Conservation (phyloP, 2,797 vertebrate species). For the Mus spretus region DNA sequence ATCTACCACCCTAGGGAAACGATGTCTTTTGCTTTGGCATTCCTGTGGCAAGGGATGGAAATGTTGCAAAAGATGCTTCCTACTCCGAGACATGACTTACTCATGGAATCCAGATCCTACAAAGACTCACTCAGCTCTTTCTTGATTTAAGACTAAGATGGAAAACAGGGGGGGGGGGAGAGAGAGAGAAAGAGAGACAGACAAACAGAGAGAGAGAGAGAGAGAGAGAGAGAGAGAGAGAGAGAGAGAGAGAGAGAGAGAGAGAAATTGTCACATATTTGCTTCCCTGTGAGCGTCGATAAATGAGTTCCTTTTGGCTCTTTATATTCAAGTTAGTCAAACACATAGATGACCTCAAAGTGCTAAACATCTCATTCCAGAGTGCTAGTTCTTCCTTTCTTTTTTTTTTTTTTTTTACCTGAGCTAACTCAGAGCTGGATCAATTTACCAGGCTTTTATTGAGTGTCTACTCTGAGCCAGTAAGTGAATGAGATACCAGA, state of each 20-base stretch:
- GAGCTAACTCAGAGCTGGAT: slow-evolving; percentile 50
- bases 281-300: not conserved
- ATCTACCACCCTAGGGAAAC: fast-evolving
- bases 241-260: not conserved
- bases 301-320: slow-evolving; percentile 12
- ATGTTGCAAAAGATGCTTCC: not conserved
- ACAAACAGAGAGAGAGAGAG: not conserved
- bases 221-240: not conserved
- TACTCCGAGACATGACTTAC: not conserved
- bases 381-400: slow-evolving; percentile 4
- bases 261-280: slow-evolving; percentile 24
- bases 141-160: slow-evolving; percentile 20
- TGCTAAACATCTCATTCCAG: slow-evolving; percentile 53
- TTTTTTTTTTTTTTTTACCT: slow-evolving; percentile 49
- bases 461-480: slow-evolving; percentile 46
- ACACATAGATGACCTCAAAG: slow-evolving; percentile 15
- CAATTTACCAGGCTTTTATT: slow-evolving; percentile 28
- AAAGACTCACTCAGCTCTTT: not conserved
- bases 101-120: not conserved
- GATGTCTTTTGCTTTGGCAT: not conserved
- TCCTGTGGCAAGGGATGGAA: not conserved
- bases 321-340: slow-evolving; percentile 63
- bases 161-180: not conserved
- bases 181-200: not conserved
- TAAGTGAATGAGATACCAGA: slow-evolving; percentile 30